Percentiles rank a stretch among this genome's conserved stretches.
Conservation (phyloP, 92 coral and sea anemone genomes). For the Galaxea fascicularis region DNA sequence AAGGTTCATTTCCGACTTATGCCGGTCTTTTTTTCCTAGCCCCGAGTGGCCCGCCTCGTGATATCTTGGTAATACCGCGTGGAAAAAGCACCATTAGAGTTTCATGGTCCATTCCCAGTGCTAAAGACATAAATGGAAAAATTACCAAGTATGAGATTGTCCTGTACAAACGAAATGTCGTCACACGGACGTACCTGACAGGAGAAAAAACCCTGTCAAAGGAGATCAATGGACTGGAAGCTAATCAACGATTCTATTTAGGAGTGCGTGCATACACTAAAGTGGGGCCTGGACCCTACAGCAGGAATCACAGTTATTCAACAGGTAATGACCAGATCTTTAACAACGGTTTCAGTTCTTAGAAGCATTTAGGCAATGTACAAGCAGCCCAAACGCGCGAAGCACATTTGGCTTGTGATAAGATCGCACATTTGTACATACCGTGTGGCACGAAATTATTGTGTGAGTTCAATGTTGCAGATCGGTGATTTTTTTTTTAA, state of each 20-base stretch:
- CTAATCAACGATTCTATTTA: conserved; percentile 49
- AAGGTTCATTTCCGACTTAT: no score
- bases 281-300: conserved; percentile 79
- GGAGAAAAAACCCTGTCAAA: conserved; percentile 59
- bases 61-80: conserved; percentile 67
- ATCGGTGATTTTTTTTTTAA: no score
- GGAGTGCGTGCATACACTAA: conserved; percentile 72
- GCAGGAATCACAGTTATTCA: conserved; percentile 37
- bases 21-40: conserved; percentile 16
- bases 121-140: conserved; percentile 60
- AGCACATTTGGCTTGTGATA: no score
- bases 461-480: no score
- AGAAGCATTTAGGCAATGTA: no score
- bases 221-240: conserved; percentile 59
- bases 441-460: no score
- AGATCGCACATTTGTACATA: no score
- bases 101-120: conserved; percentile 75
- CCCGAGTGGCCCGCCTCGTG: conserved; percentile 83
- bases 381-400: no score
- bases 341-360: no score
- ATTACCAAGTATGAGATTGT: conserved; percentile 67
- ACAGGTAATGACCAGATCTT: conserved; percentile 11
- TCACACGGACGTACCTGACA: conserved; percentile 27
- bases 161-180: conserved; percentile 30
- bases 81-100: conserved; percentile 55